Percentiles rank a stretch among this genome's conserved stretches.
These are phyloP conservation scores for Sinosuthora webbiana DNA, from an alignment of 2,113 vertebrate genomes.

Conservation along the genomic window DNA sequence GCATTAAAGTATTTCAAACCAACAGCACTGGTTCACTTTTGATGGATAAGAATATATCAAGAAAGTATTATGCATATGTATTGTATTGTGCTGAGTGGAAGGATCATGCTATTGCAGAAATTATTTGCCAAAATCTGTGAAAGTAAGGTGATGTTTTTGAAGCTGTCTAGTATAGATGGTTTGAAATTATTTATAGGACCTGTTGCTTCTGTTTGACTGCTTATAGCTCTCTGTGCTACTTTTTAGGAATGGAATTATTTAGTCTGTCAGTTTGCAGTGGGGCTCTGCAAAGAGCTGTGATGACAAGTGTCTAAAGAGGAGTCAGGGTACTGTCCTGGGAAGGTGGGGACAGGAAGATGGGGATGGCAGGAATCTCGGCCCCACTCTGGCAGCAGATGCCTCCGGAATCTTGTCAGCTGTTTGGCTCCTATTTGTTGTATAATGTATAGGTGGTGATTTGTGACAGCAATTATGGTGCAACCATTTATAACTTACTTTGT, in stretches of 20 bases:
- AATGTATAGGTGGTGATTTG: background rate
- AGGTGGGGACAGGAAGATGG: background rate
- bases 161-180: background rate
- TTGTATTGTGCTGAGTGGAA: background rate
- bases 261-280: background rate
- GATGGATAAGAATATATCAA: background rate
- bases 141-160: background rate
- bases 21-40: background rate
- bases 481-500: background rate
- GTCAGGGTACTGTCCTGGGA: background rate
- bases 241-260: background rate
- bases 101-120: background rate
- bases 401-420: background rate
- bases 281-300: background rate
- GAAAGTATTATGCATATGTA: accelerated
- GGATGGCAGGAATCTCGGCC: background rate
- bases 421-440: background rate
- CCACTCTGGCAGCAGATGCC: background rate
- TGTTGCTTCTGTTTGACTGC: background rate
- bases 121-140: background rate
- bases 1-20: background rate
- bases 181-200: background rate
- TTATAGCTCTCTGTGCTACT: background rate
- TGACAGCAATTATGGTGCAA: background rate
- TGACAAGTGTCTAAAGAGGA: background rate